phyloP scores from a whole-genome alignment of 2,888 invertebrate genomes.

The Pristionchus exspectatus region DNA sequence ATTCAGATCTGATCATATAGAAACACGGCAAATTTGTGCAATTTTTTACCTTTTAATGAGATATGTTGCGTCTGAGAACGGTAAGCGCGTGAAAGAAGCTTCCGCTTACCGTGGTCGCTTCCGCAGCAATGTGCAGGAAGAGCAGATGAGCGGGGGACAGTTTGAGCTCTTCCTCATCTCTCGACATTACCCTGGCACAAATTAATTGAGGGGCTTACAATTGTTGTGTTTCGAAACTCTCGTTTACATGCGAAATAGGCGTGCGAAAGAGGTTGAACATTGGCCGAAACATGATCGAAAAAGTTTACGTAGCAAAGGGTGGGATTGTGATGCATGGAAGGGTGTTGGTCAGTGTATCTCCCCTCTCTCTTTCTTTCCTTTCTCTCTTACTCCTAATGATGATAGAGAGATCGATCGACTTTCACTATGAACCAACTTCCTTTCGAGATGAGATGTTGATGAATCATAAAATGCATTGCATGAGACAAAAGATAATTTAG shows the following conservation, averaged over 20 bases:
- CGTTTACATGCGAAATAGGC: too few relatives aligned
- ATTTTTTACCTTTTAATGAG: too few relatives aligned
- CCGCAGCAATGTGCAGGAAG: constrained; percentile 58
- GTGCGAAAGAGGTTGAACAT: not conserved
- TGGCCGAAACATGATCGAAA: not conserved
- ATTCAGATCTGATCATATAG: too few relatives aligned
- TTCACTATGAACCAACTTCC: constrained; percentile 51
- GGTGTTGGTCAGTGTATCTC: constrained; percentile 33
- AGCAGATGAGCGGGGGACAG: constrained; percentile 18
- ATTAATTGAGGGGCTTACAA: not conserved
- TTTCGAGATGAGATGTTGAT: not conserved
- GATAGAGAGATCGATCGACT: constrained; percentile 46
- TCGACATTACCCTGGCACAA: not conserved
- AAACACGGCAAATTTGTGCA: too few relatives aligned
- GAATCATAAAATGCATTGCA: not conserved
- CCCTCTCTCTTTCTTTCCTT: constrained; percentile 29
- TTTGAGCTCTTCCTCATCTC: constrained; percentile 7
- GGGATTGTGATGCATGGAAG: not conserved
- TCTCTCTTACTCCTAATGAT: constrained; percentile 43
- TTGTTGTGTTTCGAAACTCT: not conserved
- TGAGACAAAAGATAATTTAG: too few relatives aligned
- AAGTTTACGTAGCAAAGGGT: not conserved
- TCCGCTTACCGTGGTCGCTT: constrained; percentile 52
- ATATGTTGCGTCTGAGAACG: too few relatives aligned
- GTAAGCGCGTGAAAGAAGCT: not conserved